Conservation (phyloP, 2,888 invertebrate genomes). For the Perdita meconis region DNA sequence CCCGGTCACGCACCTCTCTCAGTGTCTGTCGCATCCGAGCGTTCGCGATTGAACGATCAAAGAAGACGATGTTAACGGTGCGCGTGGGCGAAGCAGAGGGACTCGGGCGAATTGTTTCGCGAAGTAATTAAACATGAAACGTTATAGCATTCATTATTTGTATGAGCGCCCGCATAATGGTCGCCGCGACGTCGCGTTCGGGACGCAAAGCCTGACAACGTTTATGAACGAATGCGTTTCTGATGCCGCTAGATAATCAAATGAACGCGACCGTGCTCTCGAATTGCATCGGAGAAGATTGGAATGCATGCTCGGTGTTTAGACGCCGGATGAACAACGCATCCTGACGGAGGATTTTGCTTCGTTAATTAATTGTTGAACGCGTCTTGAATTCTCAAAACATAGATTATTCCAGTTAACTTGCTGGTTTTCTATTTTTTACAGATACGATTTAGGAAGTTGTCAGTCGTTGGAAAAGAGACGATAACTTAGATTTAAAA, state of each 20-base stretch:
- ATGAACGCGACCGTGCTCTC: neutral
- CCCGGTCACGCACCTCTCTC: neutral
- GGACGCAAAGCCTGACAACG: neutral
- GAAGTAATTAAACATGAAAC: conserved; percentile 36
- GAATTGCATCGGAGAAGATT: neutral
- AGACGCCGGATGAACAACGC: neutral
- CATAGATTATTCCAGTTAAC: no score
- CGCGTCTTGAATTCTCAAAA: neutral
- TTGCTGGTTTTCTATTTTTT: no score
- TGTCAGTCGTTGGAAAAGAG: no score
- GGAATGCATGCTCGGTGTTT: neutral
- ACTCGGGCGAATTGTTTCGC: conserved; percentile 6
- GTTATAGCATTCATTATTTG: conserved; percentile 3
- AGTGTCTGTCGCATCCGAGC: neutral
- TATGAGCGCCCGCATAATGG: neutral
- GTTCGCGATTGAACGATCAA: conserved; percentile 30
- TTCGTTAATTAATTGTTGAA: neutral
- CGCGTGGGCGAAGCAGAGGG: neutral
- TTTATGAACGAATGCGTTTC: conserved; percentile 5
- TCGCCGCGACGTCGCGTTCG: neutral
- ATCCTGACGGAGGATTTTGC: neutral
- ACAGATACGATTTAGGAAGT: no score
- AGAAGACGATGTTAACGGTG: neutral
- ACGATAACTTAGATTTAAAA: no score
- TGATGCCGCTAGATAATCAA: neutral